These are phyloP conservation scores for Brachystomella parvula DNA, from an alignment of 1,140 invertebrate species.

Conservation along the genomic window DNA sequence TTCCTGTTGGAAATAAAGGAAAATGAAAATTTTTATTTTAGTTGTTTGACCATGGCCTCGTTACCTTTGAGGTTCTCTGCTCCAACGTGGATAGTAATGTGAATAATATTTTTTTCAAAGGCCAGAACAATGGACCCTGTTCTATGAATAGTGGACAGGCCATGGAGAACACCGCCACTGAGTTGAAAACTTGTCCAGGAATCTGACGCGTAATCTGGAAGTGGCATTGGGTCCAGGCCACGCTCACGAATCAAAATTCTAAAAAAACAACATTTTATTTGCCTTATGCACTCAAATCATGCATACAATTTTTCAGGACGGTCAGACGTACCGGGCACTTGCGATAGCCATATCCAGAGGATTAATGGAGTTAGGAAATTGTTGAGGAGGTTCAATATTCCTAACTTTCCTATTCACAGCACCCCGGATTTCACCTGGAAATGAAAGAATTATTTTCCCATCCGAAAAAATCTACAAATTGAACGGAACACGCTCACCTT, in stretches of 20 bases:
- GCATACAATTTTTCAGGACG: too few relatives aligned
- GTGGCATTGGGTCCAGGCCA: conserved; percentile 58
- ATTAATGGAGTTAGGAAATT: conserved; percentile 74
- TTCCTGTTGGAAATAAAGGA: conserved; percentile 20
- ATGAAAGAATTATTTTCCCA: not conserved
- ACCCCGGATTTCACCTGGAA: conserved; percentile 35
- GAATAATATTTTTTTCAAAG: conserved; percentile 61
- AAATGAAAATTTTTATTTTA: not conserved
- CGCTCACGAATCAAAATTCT: conserved; percentile 54
- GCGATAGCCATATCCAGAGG: conserved; percentile 71
- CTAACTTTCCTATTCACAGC: conserved; percentile 30
- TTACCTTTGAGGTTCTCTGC: conserved; percentile 64
- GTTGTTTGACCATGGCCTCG: not conserved
- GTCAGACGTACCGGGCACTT: conserved; percentile 60
- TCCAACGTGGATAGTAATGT: conserved; percentile 55
- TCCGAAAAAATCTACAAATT: not conserved
- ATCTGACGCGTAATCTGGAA: conserved; percentile 47
- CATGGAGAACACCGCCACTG: conserved; percentile 64
- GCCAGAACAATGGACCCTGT: conserved; percentile 65
- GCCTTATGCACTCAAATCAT: too few relatives aligned
- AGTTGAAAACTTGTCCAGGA: conserved; percentile 41
- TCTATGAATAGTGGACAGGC: conserved; percentile 67
- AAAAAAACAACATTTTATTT: too few relatives aligned
- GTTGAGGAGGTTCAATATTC: conserved; percentile 57
- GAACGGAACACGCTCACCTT: conserved; percentile 54